A percentile compares a stretch with the other conserved stretches of the same genome.
Conservation (phyloP, 2,113 vertebrate species). For the Dolichallabes microphthalmus region DNA sequence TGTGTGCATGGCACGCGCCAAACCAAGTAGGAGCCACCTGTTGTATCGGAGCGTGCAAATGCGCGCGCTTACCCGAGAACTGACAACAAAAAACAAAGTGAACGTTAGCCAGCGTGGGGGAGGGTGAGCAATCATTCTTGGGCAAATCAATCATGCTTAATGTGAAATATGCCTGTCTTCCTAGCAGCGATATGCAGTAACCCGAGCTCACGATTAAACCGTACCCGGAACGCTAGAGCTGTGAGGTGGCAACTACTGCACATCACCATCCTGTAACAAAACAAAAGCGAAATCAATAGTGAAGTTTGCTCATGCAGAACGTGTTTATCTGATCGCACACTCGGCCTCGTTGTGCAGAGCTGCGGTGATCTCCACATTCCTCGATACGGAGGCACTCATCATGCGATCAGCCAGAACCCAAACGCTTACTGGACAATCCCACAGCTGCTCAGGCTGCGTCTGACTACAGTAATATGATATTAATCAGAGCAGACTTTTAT, state of each 20-base stretch:
- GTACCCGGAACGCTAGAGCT: neutral
- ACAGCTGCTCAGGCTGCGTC: conserved; percentile 19
- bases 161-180: neutral
- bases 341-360: neutral
- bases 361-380: conserved; percentile 40
- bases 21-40: no score
- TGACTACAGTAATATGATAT: conserved; percentile 56
- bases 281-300: neutral
- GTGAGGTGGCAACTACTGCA: neutral
- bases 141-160: no score
- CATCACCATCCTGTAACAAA: neutral
- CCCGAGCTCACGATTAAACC: neutral
- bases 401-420: conserved; percentile 44
- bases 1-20: no score
- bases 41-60: no score
- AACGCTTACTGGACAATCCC: conserved; percentile 31
- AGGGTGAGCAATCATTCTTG: no score
- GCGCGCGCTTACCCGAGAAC: no score
- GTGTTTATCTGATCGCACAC: neutral
- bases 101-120: no score
- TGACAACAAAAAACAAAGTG: no score
- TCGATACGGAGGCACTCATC: conserved; percentile 41
- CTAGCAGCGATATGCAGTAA: neutral
- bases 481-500: conserved; percentile 51
- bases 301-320: neutral